Conservation (phyloP, 2,888 invertebrate genomes). For the Doris montereyensis region DNA sequence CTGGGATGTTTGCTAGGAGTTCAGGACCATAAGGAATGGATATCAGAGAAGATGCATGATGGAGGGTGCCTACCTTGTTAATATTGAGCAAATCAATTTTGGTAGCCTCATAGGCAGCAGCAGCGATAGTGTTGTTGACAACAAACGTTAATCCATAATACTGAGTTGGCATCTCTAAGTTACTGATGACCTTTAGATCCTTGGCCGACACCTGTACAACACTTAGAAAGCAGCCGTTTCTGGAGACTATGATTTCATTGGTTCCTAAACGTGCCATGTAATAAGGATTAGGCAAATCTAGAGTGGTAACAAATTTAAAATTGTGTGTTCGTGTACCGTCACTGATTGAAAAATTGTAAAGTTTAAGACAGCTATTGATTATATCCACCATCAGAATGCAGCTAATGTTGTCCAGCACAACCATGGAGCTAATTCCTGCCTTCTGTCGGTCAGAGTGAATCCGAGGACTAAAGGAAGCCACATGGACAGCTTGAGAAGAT, state of each 20-base stretch:
- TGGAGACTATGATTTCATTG: constrained; percentile 23
- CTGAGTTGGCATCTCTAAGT: constrained; percentile 17
- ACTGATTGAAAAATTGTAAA: constrained; percentile 7
- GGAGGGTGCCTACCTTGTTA: not conserved
- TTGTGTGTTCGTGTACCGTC: not conserved
- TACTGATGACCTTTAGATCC: constrained; percentile 22
- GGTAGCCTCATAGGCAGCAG: constrained; percentile 25
- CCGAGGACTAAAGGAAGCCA: too few species aligned
- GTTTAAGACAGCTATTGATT: constrained; percentile 35
- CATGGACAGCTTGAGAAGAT: too few species aligned
- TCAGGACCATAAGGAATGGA: constrained; percentile 24
- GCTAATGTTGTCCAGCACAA: constrained; percentile 27
- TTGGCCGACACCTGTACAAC: constrained; percentile 28
- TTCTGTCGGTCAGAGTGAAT: constrained; percentile 31
- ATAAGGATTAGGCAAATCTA: constrained; percentile 25
- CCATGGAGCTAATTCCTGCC: constrained; percentile 34
- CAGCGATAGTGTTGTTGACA: constrained; percentile 11
- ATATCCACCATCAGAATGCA: constrained; percentile 34
- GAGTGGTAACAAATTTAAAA: constrained; percentile 7
- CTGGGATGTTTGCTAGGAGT: constrained; percentile 16
- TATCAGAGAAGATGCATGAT: not conserved
- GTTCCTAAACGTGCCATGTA: constrained; percentile 24
- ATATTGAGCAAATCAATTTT: constrained; percentile 34
- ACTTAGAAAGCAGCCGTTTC: constrained; percentile 20
- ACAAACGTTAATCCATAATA: constrained; percentile 34